Percentiles rank a stretch among this genome's conserved stretches.
These are phyloP conservation scores for Leucosticte australis DNA, from an alignment of 2,113 vertebrate species.

Conservation along the genomic window DNA sequence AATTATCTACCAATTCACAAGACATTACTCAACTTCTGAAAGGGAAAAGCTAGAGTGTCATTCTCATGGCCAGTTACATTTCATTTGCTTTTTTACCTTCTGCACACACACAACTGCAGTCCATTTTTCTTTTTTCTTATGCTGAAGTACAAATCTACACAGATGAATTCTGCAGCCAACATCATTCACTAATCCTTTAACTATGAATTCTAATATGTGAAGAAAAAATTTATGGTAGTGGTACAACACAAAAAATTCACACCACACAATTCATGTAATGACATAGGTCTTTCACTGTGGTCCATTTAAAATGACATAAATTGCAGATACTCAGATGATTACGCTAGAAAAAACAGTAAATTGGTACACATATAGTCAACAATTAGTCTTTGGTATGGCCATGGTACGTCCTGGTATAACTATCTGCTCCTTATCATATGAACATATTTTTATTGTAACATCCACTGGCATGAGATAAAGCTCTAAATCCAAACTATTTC, in stretches of 20 bases:
- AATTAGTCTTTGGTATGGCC: neutral
- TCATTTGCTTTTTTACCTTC: neutral
- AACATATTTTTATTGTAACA: neutral
- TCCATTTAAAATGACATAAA: neutral
- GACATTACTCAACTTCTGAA: neutral
- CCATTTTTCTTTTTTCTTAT: neutral
- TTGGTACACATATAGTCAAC: neutral
- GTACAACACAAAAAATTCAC: neutral
- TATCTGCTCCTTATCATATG: neutral
- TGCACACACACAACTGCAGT: neutral
- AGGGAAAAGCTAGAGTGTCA: neutral
- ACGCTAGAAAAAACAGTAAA: neutral
- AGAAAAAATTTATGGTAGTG: neutral
- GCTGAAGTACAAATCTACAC: neutral
- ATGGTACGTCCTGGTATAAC: neutral
- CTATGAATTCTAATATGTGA: neutral
- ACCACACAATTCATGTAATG: neutral
- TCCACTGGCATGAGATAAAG: neutral
- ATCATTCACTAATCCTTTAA: neutral
- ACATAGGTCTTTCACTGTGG: neutral
- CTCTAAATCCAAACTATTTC: neutral
- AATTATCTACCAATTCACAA: neutral
- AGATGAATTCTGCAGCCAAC: neutral
- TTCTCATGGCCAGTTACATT: neutral
- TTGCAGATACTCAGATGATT: neutral